Evolutionary conservation across 2,113 vertebrate genomes (phyloP), one percentile per base, ranked within the genome.

Genomic region (Empidonax alnorum): DNA sequence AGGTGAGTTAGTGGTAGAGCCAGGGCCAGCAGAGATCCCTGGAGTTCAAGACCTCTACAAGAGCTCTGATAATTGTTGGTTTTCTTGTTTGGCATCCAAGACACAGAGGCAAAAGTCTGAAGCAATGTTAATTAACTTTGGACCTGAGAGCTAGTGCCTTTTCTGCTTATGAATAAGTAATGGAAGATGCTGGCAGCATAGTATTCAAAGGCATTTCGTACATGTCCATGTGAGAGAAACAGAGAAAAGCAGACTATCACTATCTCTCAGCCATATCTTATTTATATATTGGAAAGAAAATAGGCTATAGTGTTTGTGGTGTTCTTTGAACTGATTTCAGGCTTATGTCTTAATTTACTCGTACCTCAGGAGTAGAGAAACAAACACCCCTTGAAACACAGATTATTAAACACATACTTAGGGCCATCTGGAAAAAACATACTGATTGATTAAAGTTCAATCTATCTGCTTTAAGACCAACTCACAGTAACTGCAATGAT

Each of bases 381-480:
- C 80, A 92, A 96, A 65, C 91, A 83, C 74, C 84, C 77, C 68
- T 95, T 93, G 94, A 95, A 97, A 96, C 21, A 3, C 72, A 92
- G 90, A 96, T 94, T 91, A 79, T 97, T 94, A 66, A 93, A 76
- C 84, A 90, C 95, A 83, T 91, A 93, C 92, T 97, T 92, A 89
- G 15, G 94, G 91, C 94, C 96, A 98, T 98, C 98, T 98, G 98
- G 97, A 95, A 97, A 62, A 95, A 97, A 85, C 96, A 92, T 63
- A 65, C 68, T 69, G 88, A 97, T 94, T 97, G 97, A 98, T 96
- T 97, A 92, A 96, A 94, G 94, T 95, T 98, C 95, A 97, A 72
- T 96, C 90, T 96, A 84, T 89, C 93, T 97, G 78, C 94, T 97
- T 88, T 95, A 95, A 97, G 93, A 96, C 78, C 75, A 95, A 81